Conservation (phyloP, 1,140 invertebrate species). For the Lasaia peninsularis region DNA sequence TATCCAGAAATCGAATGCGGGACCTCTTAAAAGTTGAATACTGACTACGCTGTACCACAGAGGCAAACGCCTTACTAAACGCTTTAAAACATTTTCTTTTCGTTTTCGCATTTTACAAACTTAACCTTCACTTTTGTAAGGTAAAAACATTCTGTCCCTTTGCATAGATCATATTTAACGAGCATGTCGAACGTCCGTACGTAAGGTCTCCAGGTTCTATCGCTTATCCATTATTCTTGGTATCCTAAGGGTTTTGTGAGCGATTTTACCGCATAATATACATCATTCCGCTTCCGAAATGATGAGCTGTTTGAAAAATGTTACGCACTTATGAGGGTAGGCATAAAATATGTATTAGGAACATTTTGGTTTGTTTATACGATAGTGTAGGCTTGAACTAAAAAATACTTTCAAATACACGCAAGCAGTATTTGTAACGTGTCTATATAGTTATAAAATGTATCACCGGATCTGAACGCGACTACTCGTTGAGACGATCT, state of each 20-base stretch:
- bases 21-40: too few species aligned
- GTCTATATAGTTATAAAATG: too few species aligned
- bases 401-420: too few species aligned
- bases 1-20: too few species aligned
- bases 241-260: constrained; percentile 6
- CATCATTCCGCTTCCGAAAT: constrained; percentile 10
- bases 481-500: too few species aligned
- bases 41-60: too few species aligned
- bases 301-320: constrained; percentile 9
- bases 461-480: too few species aligned
- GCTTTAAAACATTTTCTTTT: constrained; percentile 1
- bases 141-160: constrained; percentile 1
- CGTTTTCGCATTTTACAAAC: not conserved
- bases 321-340: constrained; percentile 4
- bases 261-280: constrained; percentile 9
- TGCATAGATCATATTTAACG: constrained; percentile 8
- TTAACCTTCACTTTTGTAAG: constrained; percentile 1
- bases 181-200: constrained; percentile 6
- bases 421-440: too few species aligned
- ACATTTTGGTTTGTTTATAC: not conserved
- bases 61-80: too few species aligned
- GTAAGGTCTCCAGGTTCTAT: not conserved
- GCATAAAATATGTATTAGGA: constrained; percentile 10
- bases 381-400: not conserved
- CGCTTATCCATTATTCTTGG: constrained; percentile 5